These are phyloP conservation scores for Lagopus leucura DNA, from an alignment of 2,113 vertebrate genomes.

Conservation along the genomic window DNA sequence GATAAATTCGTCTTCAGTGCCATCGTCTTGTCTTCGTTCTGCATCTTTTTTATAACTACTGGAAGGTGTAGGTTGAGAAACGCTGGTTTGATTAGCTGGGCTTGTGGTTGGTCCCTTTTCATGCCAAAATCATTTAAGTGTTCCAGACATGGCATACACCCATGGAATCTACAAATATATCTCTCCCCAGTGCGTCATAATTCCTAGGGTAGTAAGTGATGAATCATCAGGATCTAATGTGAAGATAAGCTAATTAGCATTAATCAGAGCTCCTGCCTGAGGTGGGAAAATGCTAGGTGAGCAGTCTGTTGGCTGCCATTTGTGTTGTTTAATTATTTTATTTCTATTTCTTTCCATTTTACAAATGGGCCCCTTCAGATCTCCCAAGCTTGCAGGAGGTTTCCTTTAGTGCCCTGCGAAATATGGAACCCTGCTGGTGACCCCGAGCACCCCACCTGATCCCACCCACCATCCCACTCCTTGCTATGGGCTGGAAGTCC, in stretches of 20 bases:
- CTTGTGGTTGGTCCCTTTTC: conserved; percentile 71
- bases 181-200: conserved; percentile 70
- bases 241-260: conserved; percentile 70
- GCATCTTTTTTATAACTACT: conserved; percentile 62
- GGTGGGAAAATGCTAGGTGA: conserved; percentile 69
- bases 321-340: conserved; percentile 48
- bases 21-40: conserved; percentile 63
- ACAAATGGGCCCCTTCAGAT: not conserved
- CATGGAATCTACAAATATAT: conserved; percentile 71
- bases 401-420: not conserved
- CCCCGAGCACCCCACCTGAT: not conserved
- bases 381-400: not conserved
- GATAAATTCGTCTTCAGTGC: conserved; percentile 72
- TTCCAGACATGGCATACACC: conserved; percentile 72
- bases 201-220: conserved; percentile 72
- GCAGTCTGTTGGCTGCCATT: conserved; percentile 59
- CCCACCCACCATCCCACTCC: not conserved
- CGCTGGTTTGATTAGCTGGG: conserved; percentile 70
- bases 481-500: not conserved
- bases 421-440: not conserved
- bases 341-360: conserved; percentile 45
- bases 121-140: conserved; percentile 70
- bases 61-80: conserved; percentile 72
- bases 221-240: conserved; percentile 71
- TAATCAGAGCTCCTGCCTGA: conserved; percentile 69